Percentiles rank a stretch among this genome's conserved stretches.
phyloP scores from a whole-genome alignment of 1,140 invertebrate species.

The Choristoneura fumiferana region DNA sequence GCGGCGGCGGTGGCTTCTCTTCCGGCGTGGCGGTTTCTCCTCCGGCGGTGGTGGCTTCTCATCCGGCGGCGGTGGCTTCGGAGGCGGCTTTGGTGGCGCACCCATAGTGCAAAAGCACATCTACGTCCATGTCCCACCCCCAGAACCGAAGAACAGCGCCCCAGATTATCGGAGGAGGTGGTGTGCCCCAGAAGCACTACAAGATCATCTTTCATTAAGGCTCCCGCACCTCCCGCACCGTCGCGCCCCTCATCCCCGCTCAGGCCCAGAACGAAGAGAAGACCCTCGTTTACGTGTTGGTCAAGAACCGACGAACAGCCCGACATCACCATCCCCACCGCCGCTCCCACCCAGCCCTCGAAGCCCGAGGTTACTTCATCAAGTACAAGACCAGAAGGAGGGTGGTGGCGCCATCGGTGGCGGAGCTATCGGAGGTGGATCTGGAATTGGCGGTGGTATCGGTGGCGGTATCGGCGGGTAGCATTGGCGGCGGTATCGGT shows the following conservation, averaged over 20 bases:
- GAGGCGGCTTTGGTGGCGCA: slow-evolving; percentile 72
- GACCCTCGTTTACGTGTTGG: slow-evolving; percentile 91
- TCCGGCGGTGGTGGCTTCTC: slow-evolving; percentile 41
- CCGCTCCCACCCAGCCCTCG: slow-evolving; percentile 85
- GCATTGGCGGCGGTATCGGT: slow-evolving; percentile 35
- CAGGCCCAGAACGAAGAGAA: slow-evolving; percentile 88
- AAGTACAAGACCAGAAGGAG: slow-evolving; percentile 89
- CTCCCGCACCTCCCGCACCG: slow-evolving; percentile 85
- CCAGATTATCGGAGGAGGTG: slow-evolving; percentile 64
- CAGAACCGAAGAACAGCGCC: slow-evolving; percentile 83
- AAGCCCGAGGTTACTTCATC: slow-evolving; percentile 93
- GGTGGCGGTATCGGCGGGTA: slow-evolving; percentile 36
- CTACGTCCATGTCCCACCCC: slow-evolving; percentile 89
- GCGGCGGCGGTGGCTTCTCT: slow-evolving; percentile 29
- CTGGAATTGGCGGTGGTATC: slow-evolving; percentile 51
- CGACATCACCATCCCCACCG: slow-evolving; percentile 88
- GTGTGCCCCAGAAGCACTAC: slow-evolving; percentile 88
- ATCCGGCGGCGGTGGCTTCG: slow-evolving; percentile 40
- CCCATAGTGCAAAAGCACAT: slow-evolving; percentile 87
- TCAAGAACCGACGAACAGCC: slow-evolving; percentile 89
- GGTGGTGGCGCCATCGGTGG: slow-evolving; percentile 67
- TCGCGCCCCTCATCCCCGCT: slow-evolving; percentile 82
- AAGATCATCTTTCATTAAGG: slow-evolving; percentile 94
- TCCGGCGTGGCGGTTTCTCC: slow-evolving; percentile 43
- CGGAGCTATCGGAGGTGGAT: slow-evolving; percentile 38